A percentile compares a stretch with the other conserved stretches of the same genome.
Evolutionary conservation across 2,113 vertebrate species (phyloP).

Genomic region (Pao palembangensis): DNA sequence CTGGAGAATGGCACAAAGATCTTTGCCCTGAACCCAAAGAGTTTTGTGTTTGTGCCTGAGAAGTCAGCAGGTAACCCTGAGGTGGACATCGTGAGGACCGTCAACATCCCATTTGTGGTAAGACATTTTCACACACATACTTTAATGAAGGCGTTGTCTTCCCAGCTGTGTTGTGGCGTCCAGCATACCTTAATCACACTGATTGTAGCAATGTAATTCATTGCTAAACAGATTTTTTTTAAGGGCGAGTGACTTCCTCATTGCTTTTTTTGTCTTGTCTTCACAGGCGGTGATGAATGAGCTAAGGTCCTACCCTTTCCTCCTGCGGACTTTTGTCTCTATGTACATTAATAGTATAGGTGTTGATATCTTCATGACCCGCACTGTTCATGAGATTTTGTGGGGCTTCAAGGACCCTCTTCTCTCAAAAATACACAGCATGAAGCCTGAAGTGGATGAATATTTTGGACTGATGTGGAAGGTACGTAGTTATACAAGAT

Average conservation of each 20-base stretch:
- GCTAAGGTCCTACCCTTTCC: slow-evolving; percentile 68
- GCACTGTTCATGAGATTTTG: slow-evolving; percentile 81
- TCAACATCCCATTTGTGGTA: slow-evolving; percentile 95
- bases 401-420: slow-evolving; percentile 95
- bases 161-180: neutral
- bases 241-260: neutral
- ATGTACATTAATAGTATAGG: slow-evolving; percentile 60
- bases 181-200: neutral
- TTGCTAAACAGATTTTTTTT: neutral
- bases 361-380: slow-evolving; percentile 80
- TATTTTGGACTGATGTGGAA: slow-evolving; percentile 89
- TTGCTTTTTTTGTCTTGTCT: neutral
- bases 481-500: slow-evolving; percentile 64
- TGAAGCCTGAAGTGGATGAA: slow-evolving; percentile 77
- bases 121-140: slow-evolving; percentile 45
- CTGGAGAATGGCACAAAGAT: slow-evolving; percentile 90
- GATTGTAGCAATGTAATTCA: neutral
- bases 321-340: slow-evolving; percentile 59
- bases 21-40: slow-evolving; percentile 87
- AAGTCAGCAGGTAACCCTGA: slow-evolving; percentile 85
- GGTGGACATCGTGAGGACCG: slow-evolving; percentile 81
- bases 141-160: neutral
- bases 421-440: slow-evolving; percentile 72
- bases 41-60: slow-evolving; percentile 84
- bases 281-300: slow-evolving; percentile 84